These are phyloP conservation scores for Agapornis roseicollis DNA, from an alignment of 2,113 vertebrate genomes.

Conservation along the genomic window DNA sequence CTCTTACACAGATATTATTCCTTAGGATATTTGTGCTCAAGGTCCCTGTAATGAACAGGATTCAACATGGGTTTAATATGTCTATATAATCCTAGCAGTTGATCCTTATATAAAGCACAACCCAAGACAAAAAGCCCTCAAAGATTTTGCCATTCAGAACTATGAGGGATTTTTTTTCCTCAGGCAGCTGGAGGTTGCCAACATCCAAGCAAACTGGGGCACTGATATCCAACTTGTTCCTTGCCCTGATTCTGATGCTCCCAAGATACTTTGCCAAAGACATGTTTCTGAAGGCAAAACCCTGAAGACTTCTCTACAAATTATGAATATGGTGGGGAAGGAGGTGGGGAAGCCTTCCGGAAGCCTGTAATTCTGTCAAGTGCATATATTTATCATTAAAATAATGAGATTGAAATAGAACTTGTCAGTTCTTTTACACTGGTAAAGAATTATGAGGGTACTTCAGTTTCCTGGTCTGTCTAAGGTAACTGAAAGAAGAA, in stretches of 20 bases:
- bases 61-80: background rate
- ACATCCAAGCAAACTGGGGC: background rate
- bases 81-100: background rate
- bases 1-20: background rate
- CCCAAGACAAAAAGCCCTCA: background rate
- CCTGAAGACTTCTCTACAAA: background rate
- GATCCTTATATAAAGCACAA: background rate
- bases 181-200: background rate
- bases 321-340: background rate
- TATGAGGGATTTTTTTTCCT: background rate
- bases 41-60: background rate
- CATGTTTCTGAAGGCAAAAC: background rate
- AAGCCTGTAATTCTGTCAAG: background rate
- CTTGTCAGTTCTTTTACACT: background rate
- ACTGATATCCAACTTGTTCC: background rate
- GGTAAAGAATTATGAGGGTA: background rate
- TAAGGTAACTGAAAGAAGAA: background rate
- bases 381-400: background rate
- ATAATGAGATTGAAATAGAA: background rate
- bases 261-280: background rate
- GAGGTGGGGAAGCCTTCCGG: background rate
- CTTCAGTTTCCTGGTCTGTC: background rate
- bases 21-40: background rate
- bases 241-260: background rate
- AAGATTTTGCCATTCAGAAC: background rate